These are phyloP conservation scores for Dryobotodes eremita DNA, from an alignment of 2,888 invertebrate genomes.

Conservation along the genomic window DNA sequence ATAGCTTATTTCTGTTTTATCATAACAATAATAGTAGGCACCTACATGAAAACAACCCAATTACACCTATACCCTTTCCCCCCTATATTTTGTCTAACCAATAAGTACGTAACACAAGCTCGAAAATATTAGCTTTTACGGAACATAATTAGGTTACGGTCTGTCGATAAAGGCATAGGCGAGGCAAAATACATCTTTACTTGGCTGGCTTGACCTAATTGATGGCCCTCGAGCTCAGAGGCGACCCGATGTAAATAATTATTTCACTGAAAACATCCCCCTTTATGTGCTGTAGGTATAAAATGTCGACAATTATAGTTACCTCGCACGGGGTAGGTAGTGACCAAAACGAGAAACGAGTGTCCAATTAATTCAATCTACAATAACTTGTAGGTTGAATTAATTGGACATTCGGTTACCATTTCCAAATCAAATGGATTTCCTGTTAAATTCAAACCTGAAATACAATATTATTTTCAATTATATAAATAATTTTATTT, in stretches of 20 bases:
- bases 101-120: background rate
- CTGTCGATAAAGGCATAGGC: conserved; percentile 24
- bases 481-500: too few species aligned
- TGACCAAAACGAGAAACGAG: too few species aligned
- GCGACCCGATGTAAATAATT: conserved; percentile 53
- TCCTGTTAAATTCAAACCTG: background rate
- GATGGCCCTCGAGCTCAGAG: conserved; percentile 45
- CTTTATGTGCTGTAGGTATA: background rate
- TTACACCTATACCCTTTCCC: background rate
- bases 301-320: conserved; percentile 18
- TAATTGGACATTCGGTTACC: background rate
- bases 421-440: background rate
- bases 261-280: conserved; percentile 43
- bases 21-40: background rate
- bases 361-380: too few species aligned
- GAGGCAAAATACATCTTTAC: conserved; percentile 59
- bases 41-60: conserved; percentile 31
- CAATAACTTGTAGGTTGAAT: background rate
- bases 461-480: background rate
- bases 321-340: too few species aligned
- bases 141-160: conserved; percentile 45
- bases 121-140: conserved; percentile 32
- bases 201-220: conserved; percentile 69
- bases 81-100: background rate
- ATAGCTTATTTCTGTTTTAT: background rate